Evolutionary conservation across 2,113 vertebrate species (phyloP), one percentile per base, ranked within the genome.

Genomic region (Cynopterus brachyotis): DNA sequence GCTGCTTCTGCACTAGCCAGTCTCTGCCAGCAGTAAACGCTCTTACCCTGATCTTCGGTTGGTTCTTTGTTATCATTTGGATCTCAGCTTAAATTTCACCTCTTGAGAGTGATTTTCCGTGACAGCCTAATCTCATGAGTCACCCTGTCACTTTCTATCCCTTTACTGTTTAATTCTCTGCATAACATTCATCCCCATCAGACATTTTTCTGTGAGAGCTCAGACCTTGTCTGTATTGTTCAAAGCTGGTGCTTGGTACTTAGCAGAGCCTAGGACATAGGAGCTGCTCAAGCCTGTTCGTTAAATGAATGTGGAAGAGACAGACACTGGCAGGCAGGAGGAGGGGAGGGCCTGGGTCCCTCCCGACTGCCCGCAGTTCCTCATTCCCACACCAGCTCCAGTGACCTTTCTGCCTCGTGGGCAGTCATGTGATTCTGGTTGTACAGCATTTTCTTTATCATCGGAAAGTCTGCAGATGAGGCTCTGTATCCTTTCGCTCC

Each of bases 41-140:
- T 24, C 22, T 78, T 37, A 35, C 40, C 30, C 40, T 75, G 19
- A 57, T 88, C 24, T 91, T 22, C 78, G 78, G 60, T 79, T 82
- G 50, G 19, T 50, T 59, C 7, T 50, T 83, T 64, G 64, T 83
- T 87, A 53, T 42, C 59, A 26, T 72, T 89, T 92, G 73, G 55
- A 81, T 67, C 64, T 69, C 30, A 89, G 66, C 47, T 92, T 87
- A 59, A 62, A 40, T 83, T 93, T 95, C 45, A 76, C 67, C 40
- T 88, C 40, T 93, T 67, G 13, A 73, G 86, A 85, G 66, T 81
- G 47, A 91, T 81, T 96, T 96, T 85, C 59, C 59, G 40, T 66
- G 66, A 30, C 76, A 93, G 1, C 16, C 32, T 92, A 53, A 70
- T 91, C 32, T 93, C 26, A n/a, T 50, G 32, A 42, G 53, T 75